Evolutionary conservation across 2,113 vertebrate genomes (phyloP).

Genomic region (Proteles cristata): DNA sequence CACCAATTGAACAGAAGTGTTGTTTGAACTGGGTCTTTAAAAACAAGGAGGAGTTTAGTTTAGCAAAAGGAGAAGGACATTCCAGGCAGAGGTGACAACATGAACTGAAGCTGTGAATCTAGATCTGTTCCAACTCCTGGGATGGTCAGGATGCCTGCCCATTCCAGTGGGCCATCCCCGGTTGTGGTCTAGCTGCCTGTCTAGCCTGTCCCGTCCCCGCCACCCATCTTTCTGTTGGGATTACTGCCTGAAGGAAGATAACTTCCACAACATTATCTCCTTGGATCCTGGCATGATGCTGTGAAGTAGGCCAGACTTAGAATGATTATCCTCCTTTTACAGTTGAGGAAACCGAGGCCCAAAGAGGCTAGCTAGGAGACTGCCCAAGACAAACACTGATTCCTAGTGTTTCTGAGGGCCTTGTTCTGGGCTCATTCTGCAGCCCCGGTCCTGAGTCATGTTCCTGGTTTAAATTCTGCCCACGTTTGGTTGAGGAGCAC

Average conservation of each 20-base stretch:
- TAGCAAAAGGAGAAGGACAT: neutral
- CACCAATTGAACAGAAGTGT: neutral
- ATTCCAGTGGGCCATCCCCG: neutral
- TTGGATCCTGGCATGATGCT: neutral
- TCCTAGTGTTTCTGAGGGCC: neutral
- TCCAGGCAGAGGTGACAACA: neutral
- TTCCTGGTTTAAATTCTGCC: slow-evolving; percentile 72
- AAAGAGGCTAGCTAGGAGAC: slow-evolving; percentile 1
- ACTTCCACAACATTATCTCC: fast-evolving
- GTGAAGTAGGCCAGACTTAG: neutral
- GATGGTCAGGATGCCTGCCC: neutral
- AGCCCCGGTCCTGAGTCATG: slow-evolving; percentile 72
- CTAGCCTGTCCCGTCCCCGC: neutral
- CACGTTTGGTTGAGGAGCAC: slow-evolving; percentile 60
- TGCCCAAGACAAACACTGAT: neutral
- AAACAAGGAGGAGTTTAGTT: neutral
- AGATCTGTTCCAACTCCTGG: neutral
- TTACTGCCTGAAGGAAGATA: neutral
- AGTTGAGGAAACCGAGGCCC: slow-evolving; percentile 4
- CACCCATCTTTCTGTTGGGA: neutral
- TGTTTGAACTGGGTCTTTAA: slow-evolving; percentile 30
- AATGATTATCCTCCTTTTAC: neutral
- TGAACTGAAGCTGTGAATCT: neutral
- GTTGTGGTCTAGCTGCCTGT: neutral
- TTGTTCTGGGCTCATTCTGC: slow-evolving; percentile 35